Conservation (phyloP, 92 coral and sea anemone genomes). For the Metridium senile region DNA sequence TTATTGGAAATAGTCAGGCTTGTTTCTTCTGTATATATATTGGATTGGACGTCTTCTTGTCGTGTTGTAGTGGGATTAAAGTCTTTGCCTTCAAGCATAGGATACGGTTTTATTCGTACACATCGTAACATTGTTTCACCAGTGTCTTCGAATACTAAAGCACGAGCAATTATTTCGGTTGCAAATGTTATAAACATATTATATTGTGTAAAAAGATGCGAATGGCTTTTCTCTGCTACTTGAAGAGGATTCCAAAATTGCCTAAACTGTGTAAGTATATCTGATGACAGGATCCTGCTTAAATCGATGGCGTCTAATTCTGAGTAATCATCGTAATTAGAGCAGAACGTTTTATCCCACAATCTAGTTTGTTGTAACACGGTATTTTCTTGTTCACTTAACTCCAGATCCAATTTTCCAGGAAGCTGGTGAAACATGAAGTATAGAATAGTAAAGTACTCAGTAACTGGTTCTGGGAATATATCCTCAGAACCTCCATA, state of each 20-base stretch:
- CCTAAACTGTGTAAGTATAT: too few species aligned
- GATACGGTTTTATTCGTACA: too few species aligned
- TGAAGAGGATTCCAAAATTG: too few species aligned
- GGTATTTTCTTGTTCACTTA: background rate
- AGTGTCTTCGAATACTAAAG: too few species aligned
- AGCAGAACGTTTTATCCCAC: background rate
- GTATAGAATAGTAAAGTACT: slow-evolving; percentile 14
- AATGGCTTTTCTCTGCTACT: too few species aligned
- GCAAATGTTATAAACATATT: too few species aligned
- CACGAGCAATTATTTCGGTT: too few species aligned
- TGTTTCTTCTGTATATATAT: background rate
- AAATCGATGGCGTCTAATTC: too few species aligned
- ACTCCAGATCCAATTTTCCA: background rate
- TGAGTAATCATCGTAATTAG: background rate
- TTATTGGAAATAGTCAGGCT: background rate
- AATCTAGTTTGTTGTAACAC: background rate
- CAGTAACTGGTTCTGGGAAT: slow-evolving; percentile 20
- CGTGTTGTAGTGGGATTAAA: too few species aligned
- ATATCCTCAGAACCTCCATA: slow-evolving; percentile 19
- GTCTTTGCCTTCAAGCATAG: background rate
- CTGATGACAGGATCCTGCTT: too few species aligned
- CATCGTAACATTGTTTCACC: too few species aligned
- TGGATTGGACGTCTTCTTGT: background rate
- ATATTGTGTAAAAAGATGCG: too few species aligned
- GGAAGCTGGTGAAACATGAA: slow-evolving; percentile 2